Base-by-base conservation (phyloP, 2,888 invertebrate genomes). In the Tiphia femorata region DNA sequence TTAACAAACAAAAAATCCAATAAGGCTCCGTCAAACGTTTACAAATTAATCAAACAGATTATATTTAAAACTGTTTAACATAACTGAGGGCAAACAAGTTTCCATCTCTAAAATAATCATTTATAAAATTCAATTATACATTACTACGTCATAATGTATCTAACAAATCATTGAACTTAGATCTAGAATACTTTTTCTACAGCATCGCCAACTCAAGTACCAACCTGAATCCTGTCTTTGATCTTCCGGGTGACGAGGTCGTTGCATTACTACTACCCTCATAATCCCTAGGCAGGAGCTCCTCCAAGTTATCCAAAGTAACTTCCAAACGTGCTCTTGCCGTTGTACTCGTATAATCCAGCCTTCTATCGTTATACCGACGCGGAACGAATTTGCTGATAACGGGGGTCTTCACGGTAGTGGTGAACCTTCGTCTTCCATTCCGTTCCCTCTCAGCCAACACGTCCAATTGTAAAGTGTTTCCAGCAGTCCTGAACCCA, bases 401-500 rank as follows among this genome's bases (percentile, higher is more conserved):
- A 0, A 75, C 49, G 16, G 84, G 80, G 1, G 87, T 86, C 20
- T 86, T 87, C 27, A 84, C 84, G 1, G 85, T 79, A 6, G 87
- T 83, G 27, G 84, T 84, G 3, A 86, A 86, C 57, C 86, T 88
- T 61, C 87, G 86, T 16, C 87, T 81, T 10, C 86, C 86, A 59
- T 87, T 83, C 12, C 79, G 81, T 79, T 89, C 88, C n/a, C 88
- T 88, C 38, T 90, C 88, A 3, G 88, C 84, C 30, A 88, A 86
- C 66, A 90, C 88, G 77, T 92, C 82, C 16, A 84, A 61, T 30
- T 82, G 83, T n/a, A 81, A 66, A 8, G 79, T 90, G 80, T 91
- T 90, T 46, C 88, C 89, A 23, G 89, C 87, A 44, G 89, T 89
- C 57, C 91, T 87, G 67, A 92, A 89, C 47, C 91, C 91, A 44